These are phyloP conservation scores for Potorous gilbertii DNA, from an alignment of 2,797 vertebrate genomes.

Conservation along the genomic window DNA sequence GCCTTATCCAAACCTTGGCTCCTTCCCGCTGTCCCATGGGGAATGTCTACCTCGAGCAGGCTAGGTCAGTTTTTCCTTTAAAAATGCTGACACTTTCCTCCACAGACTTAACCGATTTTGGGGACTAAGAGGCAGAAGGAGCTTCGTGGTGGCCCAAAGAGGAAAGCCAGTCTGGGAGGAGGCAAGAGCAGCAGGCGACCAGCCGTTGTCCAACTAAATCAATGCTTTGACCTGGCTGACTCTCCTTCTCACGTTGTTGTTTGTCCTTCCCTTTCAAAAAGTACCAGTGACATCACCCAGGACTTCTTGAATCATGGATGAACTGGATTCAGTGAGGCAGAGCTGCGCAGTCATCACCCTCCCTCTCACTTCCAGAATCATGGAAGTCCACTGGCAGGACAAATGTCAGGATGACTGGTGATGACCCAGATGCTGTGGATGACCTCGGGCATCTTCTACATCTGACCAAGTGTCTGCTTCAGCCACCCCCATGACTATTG, in stretches of 20 bases:
- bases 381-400: too few species aligned
- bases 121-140: not conserved
- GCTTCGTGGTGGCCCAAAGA: not conserved
- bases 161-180: not conserved
- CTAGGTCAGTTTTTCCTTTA: too few species aligned
- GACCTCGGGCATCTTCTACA: fast-evolving
- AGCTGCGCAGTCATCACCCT: not conserved
- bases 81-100: not conserved
- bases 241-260: not conserved
- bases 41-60: not conserved
- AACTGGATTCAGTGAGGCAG: too few species aligned
- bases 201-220: not conserved
- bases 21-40: not conserved
- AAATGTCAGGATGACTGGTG: not conserved
- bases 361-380: too few species aligned
- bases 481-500: fast-evolving
- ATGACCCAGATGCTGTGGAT: not conserved
- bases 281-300: not conserved
- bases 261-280: not conserved
- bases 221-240: not conserved
- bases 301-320: not conserved
- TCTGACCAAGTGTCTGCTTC: too few species aligned
- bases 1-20: too few species aligned
- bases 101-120: not conserved
- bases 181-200: not conserved